Conservation (phyloP, 2,113 vertebrate genomes). For the Antigone vipio region DNA sequence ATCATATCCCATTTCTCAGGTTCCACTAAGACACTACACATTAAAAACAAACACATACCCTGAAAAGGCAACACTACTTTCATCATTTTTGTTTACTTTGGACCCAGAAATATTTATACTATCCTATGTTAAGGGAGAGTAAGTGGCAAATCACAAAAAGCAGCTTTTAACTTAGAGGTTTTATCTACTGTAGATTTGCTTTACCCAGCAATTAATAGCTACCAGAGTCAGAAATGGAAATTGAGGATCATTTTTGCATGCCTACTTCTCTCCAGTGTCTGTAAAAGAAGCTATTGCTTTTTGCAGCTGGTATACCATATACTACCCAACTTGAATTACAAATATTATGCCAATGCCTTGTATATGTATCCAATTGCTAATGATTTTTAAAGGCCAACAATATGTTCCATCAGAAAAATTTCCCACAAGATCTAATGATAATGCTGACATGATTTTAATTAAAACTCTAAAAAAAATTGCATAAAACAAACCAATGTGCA, state of each 20-base stretch:
- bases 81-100: background rate
- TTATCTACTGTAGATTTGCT: background rate
- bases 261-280: background rate
- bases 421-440: background rate
- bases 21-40: background rate
- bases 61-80: background rate
- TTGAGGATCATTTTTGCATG: background rate
- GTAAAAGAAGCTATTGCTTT: background rate
- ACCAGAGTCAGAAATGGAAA: background rate
- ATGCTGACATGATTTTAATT: constrained; percentile 50
- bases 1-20: background rate
- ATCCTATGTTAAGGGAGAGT: background rate
- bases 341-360: constrained; percentile 5
- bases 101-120: background rate
- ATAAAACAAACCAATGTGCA: background rate
- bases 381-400: constrained; percentile 52
- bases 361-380: constrained; percentile 40
- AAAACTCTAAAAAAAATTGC: background rate
- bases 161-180: background rate
- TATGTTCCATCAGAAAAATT: background rate
- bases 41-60: background rate
- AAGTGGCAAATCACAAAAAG: background rate
- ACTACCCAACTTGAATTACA: background rate
- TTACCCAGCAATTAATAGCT: background rate
- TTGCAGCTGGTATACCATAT: background rate